Percentiles rank a stretch among this genome's conserved stretches.
Evolutionary conservation across 2,797 vertebrate genomes (phyloP).

Genomic region (Sebastiscus albofasciatus): DNA sequence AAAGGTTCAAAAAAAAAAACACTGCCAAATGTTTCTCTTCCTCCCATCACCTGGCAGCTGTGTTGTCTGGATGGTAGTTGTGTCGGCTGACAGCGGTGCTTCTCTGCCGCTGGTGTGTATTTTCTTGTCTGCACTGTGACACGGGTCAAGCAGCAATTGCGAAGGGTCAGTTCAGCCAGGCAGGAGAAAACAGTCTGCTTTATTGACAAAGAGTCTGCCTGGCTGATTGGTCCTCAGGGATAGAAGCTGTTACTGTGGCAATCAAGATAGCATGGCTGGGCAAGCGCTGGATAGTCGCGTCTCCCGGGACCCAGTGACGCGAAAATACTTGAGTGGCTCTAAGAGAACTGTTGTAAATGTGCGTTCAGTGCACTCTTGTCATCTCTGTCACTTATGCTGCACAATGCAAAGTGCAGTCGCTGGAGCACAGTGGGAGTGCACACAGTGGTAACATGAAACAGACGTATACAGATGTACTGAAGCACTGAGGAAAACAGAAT

Average conservation of each 20-base stretch:
- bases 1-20: conserved; percentile 2
- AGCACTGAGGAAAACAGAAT: not conserved
- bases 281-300: conserved; percentile 7
- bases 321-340: conserved; percentile 40
- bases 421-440: not conserved
- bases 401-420: conserved; percentile 14
- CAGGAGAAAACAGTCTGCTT: conserved; percentile 63
- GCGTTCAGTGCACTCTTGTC: conserved; percentile 24
- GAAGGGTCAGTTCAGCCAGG: conserved; percentile 60
- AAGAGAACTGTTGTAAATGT: conserved; percentile 42
- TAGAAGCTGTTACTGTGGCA: conserved; percentile 70
- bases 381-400: conserved; percentile 27
- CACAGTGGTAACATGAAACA: not conserved
- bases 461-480: not conserved
- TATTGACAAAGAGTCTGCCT: conserved; percentile 72
- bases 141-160: conserved; percentile 73
- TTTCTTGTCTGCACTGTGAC: conserved; percentile 58
- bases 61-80: conserved; percentile 5
- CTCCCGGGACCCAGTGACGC: conserved; percentile 8
- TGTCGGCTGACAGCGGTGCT: conserved; percentile 23
- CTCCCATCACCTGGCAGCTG: conserved; percentile 7
- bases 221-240: conserved; percentile 72
- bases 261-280: conserved; percentile 61
- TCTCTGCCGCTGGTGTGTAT: conserved; percentile 42
- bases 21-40: conserved; percentile 1